Base-by-base conservation (phyloP, 1,140 invertebrate species). In the Bicyclus anynana region DNA sequence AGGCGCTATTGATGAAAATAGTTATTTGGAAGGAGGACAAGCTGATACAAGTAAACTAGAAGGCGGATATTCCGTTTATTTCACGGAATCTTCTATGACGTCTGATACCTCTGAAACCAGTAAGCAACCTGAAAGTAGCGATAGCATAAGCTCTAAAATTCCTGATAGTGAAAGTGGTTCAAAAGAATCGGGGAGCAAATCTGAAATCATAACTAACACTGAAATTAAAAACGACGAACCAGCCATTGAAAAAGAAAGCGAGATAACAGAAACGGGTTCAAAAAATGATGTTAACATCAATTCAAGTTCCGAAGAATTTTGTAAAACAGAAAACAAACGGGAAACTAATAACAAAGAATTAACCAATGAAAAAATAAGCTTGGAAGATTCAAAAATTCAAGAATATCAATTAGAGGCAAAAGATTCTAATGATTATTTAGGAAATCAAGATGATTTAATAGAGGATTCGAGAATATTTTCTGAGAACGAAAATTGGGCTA, bases 1-100 rank as follows among this genome's bases (percentile, higher is more conserved):
- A 13, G 80, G 69, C 9, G 84, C 80, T 42, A 65, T 74, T 5
- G 76, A 88, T 55, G 76, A 81, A 59, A 80, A 78, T 48, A 75
- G 57, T 60, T 74, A 62, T 18, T 60, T 79, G 20, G 77, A 81
- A 20, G 72, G 54, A 63, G 65, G 62, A 12, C 64, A 72, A 58
- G 72, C 73, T 10, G 78, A 86, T 35, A 47, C 63, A 10, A 77
- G 65, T 53, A 85, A 85, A 77, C 49, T 76, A 26, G 78, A 80
- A 67, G 69, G 64, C 20, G 69, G 65, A 12, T 62, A 49, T 56
- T 56, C 66, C 51, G 37, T 56, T 13, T 35, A 74, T n/a, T 48
- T 56, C 49, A 65, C 61, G 18, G 74, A 75, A 48, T 47, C 53
- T 13, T 56, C 65, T 16, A 18, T 49, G 35, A 60, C 65, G 13